Percentiles rank a stretch among this genome's conserved stretches.
phyloP scores from a whole-genome alignment of 2,888 invertebrate genomes.

The Mythimna pallens region DNA sequence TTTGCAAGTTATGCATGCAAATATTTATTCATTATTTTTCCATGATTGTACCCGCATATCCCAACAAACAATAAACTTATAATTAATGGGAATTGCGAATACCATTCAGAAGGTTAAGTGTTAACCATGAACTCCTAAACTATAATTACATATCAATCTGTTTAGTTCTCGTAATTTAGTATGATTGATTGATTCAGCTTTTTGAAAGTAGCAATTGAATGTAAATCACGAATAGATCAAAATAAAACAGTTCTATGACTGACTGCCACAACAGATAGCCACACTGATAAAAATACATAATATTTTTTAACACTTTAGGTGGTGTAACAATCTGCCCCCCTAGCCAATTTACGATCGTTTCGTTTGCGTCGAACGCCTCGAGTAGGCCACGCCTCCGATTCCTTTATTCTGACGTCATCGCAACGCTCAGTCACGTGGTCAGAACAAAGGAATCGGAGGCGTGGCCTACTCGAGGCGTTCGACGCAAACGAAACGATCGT shows the following conservation, averaged over 20 bases:
- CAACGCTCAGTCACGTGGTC: too few species aligned
- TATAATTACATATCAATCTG: constrained; percentile 10
- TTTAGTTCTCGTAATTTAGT: constrained; percentile 9
- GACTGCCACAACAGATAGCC: background rate
- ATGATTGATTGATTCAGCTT: constrained; percentile 31
- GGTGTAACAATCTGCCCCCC: too few species aligned
- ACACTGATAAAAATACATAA: background rate
- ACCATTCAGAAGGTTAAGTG: constrained; percentile 29
- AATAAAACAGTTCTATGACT: background rate
- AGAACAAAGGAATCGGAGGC: too few species aligned
- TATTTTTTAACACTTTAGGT: background rate
- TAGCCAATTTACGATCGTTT: too few species aligned
- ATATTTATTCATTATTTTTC: background rate
- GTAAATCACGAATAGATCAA: background rate
- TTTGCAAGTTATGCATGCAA: constrained; percentile 24
- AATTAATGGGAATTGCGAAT: constrained; percentile 20
- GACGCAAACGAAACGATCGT: too few species aligned
- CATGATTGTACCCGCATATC: constrained; percentile 20
- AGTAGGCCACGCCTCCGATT: too few species aligned
- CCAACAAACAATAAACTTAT: constrained; percentile 39
- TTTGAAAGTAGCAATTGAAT: constrained; percentile 12
- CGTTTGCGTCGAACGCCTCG: too few species aligned
- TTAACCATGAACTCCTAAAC: constrained; percentile 34
- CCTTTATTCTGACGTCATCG: too few species aligned
- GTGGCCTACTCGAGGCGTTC: too few species aligned